Conservation (phyloP, 2,797 vertebrate species). For the Ctenochaetus hawaiiensis region DNA sequence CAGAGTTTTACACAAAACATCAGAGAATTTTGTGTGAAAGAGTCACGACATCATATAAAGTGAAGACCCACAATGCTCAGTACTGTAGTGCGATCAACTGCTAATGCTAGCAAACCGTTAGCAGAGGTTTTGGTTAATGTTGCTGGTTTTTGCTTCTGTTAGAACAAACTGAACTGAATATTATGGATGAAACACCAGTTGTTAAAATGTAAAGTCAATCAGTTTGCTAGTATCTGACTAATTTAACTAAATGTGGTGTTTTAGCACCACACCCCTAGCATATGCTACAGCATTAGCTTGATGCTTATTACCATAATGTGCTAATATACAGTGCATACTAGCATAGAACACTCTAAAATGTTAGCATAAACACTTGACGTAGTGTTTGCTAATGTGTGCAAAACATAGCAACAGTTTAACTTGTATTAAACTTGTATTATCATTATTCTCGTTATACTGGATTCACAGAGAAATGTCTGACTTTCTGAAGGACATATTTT, state of each 20-base stretch:
- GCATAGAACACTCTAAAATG: neutral
- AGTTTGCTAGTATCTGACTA: neutral
- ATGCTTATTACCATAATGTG: neutral
- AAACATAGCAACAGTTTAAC: no score
- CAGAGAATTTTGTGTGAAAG: neutral
- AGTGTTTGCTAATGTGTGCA: neutral
- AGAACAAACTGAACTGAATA: neutral
- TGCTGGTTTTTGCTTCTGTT: neutral
- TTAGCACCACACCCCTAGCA: neutral
- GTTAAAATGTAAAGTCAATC: neutral
- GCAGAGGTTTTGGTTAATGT: neutral
- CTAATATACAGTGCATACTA: neutral
- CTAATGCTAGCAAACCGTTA: constrained; percentile 8
- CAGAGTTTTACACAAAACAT: neutral
- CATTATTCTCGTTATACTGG: no score
- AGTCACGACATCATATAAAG: constrained; percentile 6
- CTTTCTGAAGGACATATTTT: no score
- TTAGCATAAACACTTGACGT: neutral
- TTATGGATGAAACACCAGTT: neutral
- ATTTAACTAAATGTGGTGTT: neutral
- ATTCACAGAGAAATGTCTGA: no score
- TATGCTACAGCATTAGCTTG: constrained; percentile 12
- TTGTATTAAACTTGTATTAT: no score
- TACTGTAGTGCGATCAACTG: neutral
- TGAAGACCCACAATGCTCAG: neutral